phyloP scores from a whole-genome alignment of 2,888 invertebrate species.

The Proisotoma minuta region DNA sequence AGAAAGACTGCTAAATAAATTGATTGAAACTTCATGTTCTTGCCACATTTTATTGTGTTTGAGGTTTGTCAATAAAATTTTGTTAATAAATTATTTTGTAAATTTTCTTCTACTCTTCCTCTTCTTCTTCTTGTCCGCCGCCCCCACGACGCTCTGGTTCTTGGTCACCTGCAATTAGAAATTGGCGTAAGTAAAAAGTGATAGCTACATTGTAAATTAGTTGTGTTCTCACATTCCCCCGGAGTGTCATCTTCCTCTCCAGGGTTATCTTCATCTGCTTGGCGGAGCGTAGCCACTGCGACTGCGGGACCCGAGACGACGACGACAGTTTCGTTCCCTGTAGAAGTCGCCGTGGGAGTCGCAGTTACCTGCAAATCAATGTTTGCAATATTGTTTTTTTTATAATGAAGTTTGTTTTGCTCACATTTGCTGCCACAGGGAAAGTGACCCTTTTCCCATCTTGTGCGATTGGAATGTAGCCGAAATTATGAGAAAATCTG shows the following conservation, averaged over 20 bases:
- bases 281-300: not conserved
- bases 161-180: slow-evolving; percentile 1
- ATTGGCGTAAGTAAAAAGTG: no score
- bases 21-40: no score
- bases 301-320: not conserved
- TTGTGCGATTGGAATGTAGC: slow-evolving; percentile 80
- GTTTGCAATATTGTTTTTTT: not conserved
- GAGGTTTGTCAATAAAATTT: no score
- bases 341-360: no score
- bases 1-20: no score
- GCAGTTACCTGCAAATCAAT: slow-evolving; percentile 3
- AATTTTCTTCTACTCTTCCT: slow-evolving; percentile 6
- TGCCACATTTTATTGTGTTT: no score
- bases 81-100: no score
- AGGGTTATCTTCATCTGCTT: not conserved
- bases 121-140: not conserved
- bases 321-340: not conserved
- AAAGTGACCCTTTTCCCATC: slow-evolving; percentile 81
- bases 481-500: slow-evolving; percentile 81
- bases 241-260: slow-evolving; percentile 1
- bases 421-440: slow-evolving; percentile 53
- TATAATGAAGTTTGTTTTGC: not conserved
- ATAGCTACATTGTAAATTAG: no score
- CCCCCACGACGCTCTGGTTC: slow-evolving; percentile 6
- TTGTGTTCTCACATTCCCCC: not conserved